Evolutionary conservation across 1,140 invertebrate species (phyloP).

Genomic region (Zaprionus taronus): DNA sequence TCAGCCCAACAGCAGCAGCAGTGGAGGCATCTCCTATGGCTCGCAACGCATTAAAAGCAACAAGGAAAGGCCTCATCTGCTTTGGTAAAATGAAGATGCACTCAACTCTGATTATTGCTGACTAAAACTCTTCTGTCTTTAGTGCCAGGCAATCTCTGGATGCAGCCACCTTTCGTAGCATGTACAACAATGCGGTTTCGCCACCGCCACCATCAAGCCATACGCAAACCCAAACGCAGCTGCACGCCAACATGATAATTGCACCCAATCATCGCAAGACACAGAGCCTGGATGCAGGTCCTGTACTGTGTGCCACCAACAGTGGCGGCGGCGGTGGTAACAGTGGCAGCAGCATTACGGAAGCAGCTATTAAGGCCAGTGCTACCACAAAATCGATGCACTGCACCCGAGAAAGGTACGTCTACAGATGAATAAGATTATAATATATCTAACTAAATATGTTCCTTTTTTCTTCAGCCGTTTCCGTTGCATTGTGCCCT

Average conservation of each 20-base stretch:
- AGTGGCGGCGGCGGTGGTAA: constrained; percentile 34
- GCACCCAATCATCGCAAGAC: constrained; percentile 90
- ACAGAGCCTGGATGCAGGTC: constrained; percentile 90
- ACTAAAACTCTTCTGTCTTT: not conserved
- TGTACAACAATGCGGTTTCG: constrained; percentile 59
- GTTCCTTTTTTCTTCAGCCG: constrained; percentile 69
- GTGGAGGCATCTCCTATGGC: constrained; percentile 59
- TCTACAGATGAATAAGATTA: not conserved
- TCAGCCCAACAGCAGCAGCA: constrained; percentile 44
- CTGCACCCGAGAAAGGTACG: constrained; percentile 72
- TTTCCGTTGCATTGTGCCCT: constrained; percentile 96
- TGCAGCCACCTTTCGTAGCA: constrained; percentile 72
- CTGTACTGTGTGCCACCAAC: constrained; percentile 69
- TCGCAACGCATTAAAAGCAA: constrained; percentile 77
- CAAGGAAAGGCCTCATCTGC: constrained; percentile 75
- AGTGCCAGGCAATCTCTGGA: constrained; percentile 76
- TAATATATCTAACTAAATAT: constrained; percentile 51
- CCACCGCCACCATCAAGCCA: constrained; percentile 57
- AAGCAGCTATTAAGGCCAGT: constrained; percentile 77
- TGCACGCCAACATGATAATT: constrained; percentile 73
- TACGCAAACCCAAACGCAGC: constrained; percentile 55
- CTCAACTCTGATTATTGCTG: not conserved
- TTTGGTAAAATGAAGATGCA: constrained; percentile 49
- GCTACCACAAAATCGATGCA: constrained; percentile 76
- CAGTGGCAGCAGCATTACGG: constrained; percentile 55